phyloP scores from a whole-genome alignment of 2,113 vertebrate species.

The Myocastor coypus region DNA sequence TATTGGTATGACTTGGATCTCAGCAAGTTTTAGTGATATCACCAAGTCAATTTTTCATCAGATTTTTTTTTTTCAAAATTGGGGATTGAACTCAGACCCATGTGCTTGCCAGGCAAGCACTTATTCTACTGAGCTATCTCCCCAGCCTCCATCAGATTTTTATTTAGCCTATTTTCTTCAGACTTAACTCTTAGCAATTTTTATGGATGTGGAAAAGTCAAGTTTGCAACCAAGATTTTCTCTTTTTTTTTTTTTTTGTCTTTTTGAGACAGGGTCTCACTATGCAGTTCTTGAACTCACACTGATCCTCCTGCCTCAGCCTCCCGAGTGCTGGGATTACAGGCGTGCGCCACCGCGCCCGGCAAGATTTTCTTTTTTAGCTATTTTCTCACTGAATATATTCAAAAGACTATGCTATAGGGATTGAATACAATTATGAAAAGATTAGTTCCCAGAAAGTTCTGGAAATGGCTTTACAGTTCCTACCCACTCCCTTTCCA shows the following conservation, averaged over 20 bases:
- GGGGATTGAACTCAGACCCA: too few relatives aligned
- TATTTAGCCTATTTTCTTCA: not conserved
- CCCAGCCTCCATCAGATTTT: too few relatives aligned
- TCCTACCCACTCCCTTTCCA: not conserved
- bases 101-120: too few relatives aligned
- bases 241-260: too few relatives aligned
- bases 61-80: not conserved
- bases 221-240: conserved; percentile 21
- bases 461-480: not conserved
- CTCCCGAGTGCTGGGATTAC: too few relatives aligned
- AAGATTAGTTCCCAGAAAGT: not conserved
- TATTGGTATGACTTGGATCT: not conserved
- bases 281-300: too few relatives aligned
- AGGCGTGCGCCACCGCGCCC: too few relatives aligned
- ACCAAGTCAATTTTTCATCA: not conserved
- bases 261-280: too few relatives aligned
- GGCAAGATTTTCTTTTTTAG: conserved; percentile 56
- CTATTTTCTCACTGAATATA: conserved; percentile 50
- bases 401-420: conserved; percentile 23
- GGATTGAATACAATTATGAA: not conserved
- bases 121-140: too few relatives aligned
- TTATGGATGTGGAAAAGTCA: not conserved
- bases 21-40: conserved; percentile 14
- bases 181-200: not conserved
- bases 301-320: too few relatives aligned